Evolutionary conservation across 30 jellyfish, hydroid and myxozoan species (phyloP), one percentile per base, ranked within the genome.

Genomic region (Aurelia aurita): DNA sequence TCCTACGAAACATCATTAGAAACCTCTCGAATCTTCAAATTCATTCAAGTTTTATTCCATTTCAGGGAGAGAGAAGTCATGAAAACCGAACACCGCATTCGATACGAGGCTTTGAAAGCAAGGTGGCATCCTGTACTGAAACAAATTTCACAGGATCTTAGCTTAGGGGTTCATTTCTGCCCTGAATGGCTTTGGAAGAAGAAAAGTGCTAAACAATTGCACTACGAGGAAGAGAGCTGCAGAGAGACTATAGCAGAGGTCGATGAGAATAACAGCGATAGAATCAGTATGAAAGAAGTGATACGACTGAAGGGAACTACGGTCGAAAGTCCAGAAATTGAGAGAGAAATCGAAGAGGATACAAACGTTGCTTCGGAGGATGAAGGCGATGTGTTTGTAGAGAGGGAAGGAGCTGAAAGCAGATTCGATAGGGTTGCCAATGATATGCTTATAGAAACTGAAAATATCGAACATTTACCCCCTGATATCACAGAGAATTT

Each of bases 31-130:
- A 70, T 35, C 3, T 18, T 3, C 29, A 28, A 7, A 69, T 58
- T 60, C 49, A 6, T 77, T 19, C 25, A 18, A 16, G 13, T 19
- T 44, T 79, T 34, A 1, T 87, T 26, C 6, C 11, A 43, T 80
- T 44, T 21, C 82, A 92, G 98, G 70, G 98, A 92, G 87, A 61
- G 98, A 22, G 98, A 92, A 51, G 79, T 82, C n/a, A 49, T 92
- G 71, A 87, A 64, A 31, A 91, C 89, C 19, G 97, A 87, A 54
- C 82, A 92, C 26, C 70, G 57, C 23, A 74, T 92, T 34, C 92
- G 90, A 22, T 92, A 92, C 83, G 90, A 87, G 28, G 98, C 98
- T 14, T 46, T 92, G 87, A 92, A 92, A 80, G 78, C 82, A 64
- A 92, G 98, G 57, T 92, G 98, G 98, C 89, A 84, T 6, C 87